Evolutionary conservation across 2,888 invertebrate genomes (phyloP), one percentile per base, ranked within the genome.

Genomic region (Ophion ellenae): DNA sequence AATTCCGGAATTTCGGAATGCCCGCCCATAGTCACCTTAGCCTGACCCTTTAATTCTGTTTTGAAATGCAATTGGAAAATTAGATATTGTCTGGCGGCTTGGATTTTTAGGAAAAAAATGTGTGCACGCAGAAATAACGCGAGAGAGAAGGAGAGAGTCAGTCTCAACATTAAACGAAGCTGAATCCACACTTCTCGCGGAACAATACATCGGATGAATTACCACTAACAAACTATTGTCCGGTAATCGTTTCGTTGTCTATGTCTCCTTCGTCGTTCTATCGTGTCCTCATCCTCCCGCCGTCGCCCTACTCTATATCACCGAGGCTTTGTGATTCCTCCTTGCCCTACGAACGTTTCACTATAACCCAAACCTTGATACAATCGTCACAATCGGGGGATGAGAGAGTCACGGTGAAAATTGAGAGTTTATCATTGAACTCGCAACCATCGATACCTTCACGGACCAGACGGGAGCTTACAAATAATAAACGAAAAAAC

Each of bases 141-240:
- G 70, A 76, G 71, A 32, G 59, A 66, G 64, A 78, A 69, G 53
- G 75, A 83, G 61, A 74, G 74, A 70, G 74, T 24, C 32, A 70
- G 61, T 66, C 66, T 87, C 87, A 88, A 87, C 87, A 64, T 82
- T 85, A 83, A 86, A 83, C 89, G 88, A 89, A 94, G 93, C 93
- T 93, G 93, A 93, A 92, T 93, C 91, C 91, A 93, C 93, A 90
- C 90, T 93, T 93, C 90, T 87, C 83, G 77, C 88, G 90, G 93
- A 93, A 94, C 94, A 94, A 94, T 94, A 93, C 93, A 92, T 90
- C 90, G 92, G 91, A 92, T 92, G 92, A 94, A 93, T 79, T 92
- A 91, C 91, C 90, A 92, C 94, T 94, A 94, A 94, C 94, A 94
- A 94, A 93, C 94, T 93, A 94, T 94, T 94, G 94, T 94, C 91